These are phyloP conservation scores for Arenaria interpres DNA, from an alignment of 2,113 vertebrate genomes.

Conservation along the genomic window DNA sequence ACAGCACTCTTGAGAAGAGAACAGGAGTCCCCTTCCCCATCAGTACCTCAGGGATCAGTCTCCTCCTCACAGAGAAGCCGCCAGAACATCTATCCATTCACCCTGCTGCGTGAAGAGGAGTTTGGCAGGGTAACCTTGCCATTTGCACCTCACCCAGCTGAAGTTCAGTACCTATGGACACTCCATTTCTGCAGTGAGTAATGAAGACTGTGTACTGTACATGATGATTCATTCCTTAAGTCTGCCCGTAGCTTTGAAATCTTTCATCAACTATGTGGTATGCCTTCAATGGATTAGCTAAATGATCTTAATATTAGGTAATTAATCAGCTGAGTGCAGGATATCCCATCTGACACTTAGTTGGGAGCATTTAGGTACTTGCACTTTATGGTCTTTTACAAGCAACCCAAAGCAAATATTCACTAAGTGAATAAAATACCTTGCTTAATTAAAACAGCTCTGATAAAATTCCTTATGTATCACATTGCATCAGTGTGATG, in stretches of 20 bases:
- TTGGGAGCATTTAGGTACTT: background rate
- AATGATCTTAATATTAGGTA: slow-evolving; percentile 19
- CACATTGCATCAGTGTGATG: background rate
- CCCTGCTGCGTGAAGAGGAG: background rate
- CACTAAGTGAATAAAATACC: background rate
- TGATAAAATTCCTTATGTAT: background rate
- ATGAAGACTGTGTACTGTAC: background rate
- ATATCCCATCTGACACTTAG: background rate
- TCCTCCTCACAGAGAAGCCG: background rate
- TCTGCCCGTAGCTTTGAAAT: background rate
- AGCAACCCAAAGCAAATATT: background rate
- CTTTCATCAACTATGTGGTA: slow-evolving; percentile 6
- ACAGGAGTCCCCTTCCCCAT: background rate
- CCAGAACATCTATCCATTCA: background rate
- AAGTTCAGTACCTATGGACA: background rate
- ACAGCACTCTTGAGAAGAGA: background rate
- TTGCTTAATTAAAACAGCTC: background rate
- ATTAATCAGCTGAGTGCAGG: slow-evolving; percentile 8
- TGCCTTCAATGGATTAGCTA: slow-evolving; percentile 7
- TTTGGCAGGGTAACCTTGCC: background rate
- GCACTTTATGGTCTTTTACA: background rate
- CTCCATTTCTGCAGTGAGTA: background rate
- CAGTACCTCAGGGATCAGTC: background rate
- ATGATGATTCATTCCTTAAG: background rate
- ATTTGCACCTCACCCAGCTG: background rate